Evolutionary conservation across 2,888 invertebrate species (phyloP).

Genomic region (Boloria euphrosyne): DNA sequence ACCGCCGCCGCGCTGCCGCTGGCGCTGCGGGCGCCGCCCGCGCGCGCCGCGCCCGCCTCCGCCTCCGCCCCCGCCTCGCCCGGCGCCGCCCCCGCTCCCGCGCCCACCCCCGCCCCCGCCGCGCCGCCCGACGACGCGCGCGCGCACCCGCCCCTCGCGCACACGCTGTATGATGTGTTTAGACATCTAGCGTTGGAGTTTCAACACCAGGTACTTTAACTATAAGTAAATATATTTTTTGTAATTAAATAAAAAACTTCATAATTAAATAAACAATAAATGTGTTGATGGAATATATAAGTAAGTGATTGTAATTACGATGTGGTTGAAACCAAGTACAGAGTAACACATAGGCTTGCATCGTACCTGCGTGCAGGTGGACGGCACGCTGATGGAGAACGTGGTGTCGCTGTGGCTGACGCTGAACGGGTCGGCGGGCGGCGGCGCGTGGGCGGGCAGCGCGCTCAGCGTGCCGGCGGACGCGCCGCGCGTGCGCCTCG

Average conservation of each 20-base stretch:
- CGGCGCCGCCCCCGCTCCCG: conserved; percentile 51
- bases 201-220: conserved; percentile 63
- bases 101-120: conserved; percentile 49
- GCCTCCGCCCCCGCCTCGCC: conserved; percentile 59
- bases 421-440: conserved; percentile 85
- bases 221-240: too few species aligned
- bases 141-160: conserved; percentile 64
- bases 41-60: conserved; percentile 44
- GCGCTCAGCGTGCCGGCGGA: conserved; percentile 69
- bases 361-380: conserved; percentile 81
- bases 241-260: too few species aligned
- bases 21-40: conserved; percentile 48
- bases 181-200: conserved; percentile 78
- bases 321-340: too few species aligned
- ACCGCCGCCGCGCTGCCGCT: conserved; percentile 54
- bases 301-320: too few species aligned
- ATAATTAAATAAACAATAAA: too few species aligned
- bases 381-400: conserved; percentile 90
- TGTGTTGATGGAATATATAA: too few species aligned
- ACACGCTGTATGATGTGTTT: conserved; percentile 72
- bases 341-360: too few species aligned
- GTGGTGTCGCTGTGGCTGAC: conserved; percentile 94
- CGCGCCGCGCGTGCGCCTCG: conserved; percentile 73
- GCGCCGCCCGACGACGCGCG: conserved; percentile 31
- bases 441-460: conserved; percentile 65